Evolutionary conservation across 2,113 vertebrate species (phyloP).

Genomic region (Pluvianellus socialis): DNA sequence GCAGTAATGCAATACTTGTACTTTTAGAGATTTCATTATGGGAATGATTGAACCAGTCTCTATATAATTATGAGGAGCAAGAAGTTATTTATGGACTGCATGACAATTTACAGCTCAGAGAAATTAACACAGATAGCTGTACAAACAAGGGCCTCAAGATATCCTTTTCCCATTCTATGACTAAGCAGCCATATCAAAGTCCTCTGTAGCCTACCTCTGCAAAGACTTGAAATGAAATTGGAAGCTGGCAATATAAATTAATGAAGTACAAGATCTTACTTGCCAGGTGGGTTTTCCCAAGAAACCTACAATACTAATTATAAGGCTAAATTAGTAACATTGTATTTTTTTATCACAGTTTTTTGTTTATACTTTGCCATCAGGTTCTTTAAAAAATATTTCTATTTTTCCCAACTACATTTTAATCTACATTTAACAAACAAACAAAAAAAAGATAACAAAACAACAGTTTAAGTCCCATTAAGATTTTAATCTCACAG

Average conservation of each 20-base stretch:
- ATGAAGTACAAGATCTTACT: background rate
- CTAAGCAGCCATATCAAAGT: background rate
- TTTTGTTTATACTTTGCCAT: background rate
- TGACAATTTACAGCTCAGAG: background rate
- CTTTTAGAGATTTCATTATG: background rate
- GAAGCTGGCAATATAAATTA: background rate
- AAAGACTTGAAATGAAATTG: background rate
- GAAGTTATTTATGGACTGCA: background rate
- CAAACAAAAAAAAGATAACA: background rate
- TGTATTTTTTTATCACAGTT: background rate
- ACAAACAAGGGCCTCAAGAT: background rate
- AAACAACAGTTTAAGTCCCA: background rate
- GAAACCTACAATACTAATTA: background rate
- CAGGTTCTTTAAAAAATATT: background rate
- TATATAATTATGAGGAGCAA: background rate
- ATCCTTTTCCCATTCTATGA: background rate
- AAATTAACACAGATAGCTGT: background rate
- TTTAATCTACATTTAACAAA: background rate
- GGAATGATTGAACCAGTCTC: background rate
- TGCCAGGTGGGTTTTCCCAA: background rate
- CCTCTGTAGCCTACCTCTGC: background rate
- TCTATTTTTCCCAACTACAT: background rate
- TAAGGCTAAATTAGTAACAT: background rate
- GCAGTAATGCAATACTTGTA: background rate
- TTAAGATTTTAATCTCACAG: background rate